Conservation (phyloP, 2,888 invertebrate genomes). For the Tineola bisselliella region DNA sequence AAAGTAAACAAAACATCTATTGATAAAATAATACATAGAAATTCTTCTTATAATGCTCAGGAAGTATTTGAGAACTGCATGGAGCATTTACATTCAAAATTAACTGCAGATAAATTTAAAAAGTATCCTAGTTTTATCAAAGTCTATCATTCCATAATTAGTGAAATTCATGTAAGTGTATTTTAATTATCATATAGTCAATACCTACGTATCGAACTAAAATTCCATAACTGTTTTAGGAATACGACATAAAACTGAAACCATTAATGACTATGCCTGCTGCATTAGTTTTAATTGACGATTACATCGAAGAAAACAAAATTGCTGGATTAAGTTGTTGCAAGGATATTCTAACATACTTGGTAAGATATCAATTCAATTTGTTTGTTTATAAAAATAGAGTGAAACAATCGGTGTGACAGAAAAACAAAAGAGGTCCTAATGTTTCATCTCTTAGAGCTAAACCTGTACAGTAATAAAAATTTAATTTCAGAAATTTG, state of each 20-base stretch:
- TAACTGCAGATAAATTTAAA: conserved; percentile 38
- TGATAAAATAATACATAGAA: conserved; percentile 26
- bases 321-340: conserved; percentile 42
- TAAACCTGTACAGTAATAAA: no score
- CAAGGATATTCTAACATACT: conserved; percentile 30
- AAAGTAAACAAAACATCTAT: conserved; percentile 28
- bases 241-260: not conserved
- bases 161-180: conserved; percentile 22
- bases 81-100: conserved; percentile 35
- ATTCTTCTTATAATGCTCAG: conserved; percentile 30
- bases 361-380: conserved; percentile 42
- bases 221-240: no score
- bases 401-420: no score
- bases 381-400: no score
- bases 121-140: conserved; percentile 44
- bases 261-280: conserved; percentile 33
- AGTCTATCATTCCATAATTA: conserved; percentile 35
- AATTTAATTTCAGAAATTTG: conserved; percentile 15
- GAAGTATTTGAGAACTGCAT: conserved; percentile 41
- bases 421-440: no score
- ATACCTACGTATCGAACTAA: not conserved
- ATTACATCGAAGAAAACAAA: conserved; percentile 37
- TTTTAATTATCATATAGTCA: not conserved
- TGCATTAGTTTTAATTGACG: conserved; percentile 42
- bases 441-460: no score